Evolutionary conservation across 30 jellyfish, hydroid and myxozoan species (phyloP), one percentile per base, ranked within the genome.

Genomic region (Hydra vulgaris): DNA sequence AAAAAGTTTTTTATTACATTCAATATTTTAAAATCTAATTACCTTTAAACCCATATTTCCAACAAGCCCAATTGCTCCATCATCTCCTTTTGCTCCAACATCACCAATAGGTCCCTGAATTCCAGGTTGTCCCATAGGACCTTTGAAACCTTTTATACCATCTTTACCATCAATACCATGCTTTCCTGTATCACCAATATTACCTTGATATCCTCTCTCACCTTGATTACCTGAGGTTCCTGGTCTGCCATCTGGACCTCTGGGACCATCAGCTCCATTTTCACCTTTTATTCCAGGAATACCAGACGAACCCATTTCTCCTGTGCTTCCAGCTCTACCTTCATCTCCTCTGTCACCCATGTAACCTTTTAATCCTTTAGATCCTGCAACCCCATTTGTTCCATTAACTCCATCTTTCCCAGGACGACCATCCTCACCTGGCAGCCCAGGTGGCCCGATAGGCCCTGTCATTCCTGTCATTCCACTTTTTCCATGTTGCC

Each of bases 31-130:
- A 56, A 56, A 56, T n/a, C 17, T 56, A 56, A 54, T 25, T 54
- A 79, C 86, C 53, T 79, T 82, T 15, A 89, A 89, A 23, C 97
- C 95, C 7, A 52, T 80, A 8, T 88, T 75, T 78, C 95, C 97
- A 74, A 54, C 67, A 23, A 54, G 84, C 69, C 99, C 99, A 18
- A 85, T 89, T 17, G 89, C 86, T 40, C 99, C 99, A 25, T 82
- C 88, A 1, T 86, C 90, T 21, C 98, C 98, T 27, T 82, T 83
- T 71, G 86, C 96, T 26, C 98, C 98, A 19, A 82, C 26, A 26
- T 80, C 87, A 80, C 99, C 99, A 53, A 96, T 88, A 20, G 99
- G 99, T 22, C 99, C 99, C 66, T 77, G 89, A n/a, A 85, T 91
- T 0, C 99, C 99, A 66, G 72, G 74, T 70, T 85, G 76, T 5